Percentiles rank a stretch among this genome's conserved stretches.
Evolutionary conservation across 92 coral and sea anemone genomes (phyloP).

Genomic region (Scolanthus callimorphus): DNA sequence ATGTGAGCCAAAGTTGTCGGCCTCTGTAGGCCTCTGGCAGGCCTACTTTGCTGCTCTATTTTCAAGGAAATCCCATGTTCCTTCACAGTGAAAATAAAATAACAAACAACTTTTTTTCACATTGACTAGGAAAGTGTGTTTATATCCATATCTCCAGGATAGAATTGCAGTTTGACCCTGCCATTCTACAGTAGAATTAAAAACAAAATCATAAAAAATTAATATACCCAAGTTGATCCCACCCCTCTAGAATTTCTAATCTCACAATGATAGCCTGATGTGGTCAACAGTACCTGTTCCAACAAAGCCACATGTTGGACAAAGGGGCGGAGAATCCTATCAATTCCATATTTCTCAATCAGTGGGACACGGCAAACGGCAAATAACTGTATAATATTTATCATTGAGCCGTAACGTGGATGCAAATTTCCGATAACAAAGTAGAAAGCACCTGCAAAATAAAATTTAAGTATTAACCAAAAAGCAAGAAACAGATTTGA

Average conservation of each 20-base stretch:
- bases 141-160: no score
- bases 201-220: no score
- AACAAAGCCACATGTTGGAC: conserved; percentile 41
- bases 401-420: conserved; percentile 16
- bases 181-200: no score
- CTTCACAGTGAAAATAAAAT: conserved; percentile 1
- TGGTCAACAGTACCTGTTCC: conserved; percentile 43
- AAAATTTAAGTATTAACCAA: no score
- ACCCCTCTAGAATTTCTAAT: no score
- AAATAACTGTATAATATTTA: conserved; percentile 35
- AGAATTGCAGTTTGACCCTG: no score
- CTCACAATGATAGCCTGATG: no score
- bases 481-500: no score
- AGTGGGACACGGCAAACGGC: conserved; percentile 39
- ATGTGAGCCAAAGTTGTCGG: conserved; percentile 78
- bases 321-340: conserved; percentile 41
- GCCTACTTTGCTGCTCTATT: conserved; percentile 37
- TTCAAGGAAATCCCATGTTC: conserved; percentile 19
- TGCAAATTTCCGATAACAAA: conserved; percentile 17
- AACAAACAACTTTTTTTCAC: no score
- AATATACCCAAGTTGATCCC: no score
- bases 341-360: conserved; percentile 46
- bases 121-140: no score
- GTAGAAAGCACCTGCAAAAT: conserved; percentile 25
- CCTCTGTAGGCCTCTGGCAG: no score